Percentiles rank a stretch among this genome's conserved stretches.
These are phyloP conservation scores for Drosophila repletoides DNA, from an alignment of 1,140 invertebrate species.

Conservation along the genomic window DNA sequence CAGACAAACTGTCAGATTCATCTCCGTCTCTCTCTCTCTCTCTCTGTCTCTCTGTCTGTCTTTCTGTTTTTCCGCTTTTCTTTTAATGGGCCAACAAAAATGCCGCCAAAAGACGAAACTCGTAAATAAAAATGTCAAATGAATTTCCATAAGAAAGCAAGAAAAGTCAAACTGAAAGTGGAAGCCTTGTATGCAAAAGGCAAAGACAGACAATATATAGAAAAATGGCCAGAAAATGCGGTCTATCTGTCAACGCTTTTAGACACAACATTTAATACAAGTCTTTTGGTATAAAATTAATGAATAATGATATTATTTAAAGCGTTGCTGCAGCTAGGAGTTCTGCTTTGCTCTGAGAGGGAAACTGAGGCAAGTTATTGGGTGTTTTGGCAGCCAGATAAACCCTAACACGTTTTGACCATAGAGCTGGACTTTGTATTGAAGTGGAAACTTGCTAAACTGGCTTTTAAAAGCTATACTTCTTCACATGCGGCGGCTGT, in stretches of 20 bases:
- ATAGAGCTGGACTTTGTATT: conserved; percentile 36
- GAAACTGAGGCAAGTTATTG: background rate
- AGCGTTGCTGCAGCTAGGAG: background rate
- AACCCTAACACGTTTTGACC: conserved; percentile 51
- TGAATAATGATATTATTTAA: conserved; percentile 19
- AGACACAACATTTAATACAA: conserved; percentile 15
- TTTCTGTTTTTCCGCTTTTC: background rate
- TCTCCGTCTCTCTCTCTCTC: background rate
- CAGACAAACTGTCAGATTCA: conserved; percentile 28
- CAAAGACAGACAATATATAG: background rate
- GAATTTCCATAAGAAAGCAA: conserved; percentile 45
- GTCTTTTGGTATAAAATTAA: conserved; percentile 11
- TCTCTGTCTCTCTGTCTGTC: background rate
- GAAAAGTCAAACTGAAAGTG: conserved; percentile 40
- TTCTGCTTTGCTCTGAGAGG: too few species aligned
- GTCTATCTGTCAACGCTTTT: conserved; percentile 29
- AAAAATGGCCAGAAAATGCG: conserved; percentile 11
- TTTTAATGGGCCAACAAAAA: conserved; percentile 5
- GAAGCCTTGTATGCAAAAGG: conserved; percentile 20
- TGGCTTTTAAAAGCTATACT: conserved; percentile 54
- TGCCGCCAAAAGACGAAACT: conserved; percentile 35
- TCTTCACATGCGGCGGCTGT: conserved; percentile 5
- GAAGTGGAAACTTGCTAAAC: conserved; percentile 62
- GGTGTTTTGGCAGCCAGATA: conserved; percentile 14
- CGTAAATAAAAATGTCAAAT: conserved; percentile 48